Conservation (phyloP, 2,797 vertebrate species). For the Enteromius thamalakanensis region DNA sequence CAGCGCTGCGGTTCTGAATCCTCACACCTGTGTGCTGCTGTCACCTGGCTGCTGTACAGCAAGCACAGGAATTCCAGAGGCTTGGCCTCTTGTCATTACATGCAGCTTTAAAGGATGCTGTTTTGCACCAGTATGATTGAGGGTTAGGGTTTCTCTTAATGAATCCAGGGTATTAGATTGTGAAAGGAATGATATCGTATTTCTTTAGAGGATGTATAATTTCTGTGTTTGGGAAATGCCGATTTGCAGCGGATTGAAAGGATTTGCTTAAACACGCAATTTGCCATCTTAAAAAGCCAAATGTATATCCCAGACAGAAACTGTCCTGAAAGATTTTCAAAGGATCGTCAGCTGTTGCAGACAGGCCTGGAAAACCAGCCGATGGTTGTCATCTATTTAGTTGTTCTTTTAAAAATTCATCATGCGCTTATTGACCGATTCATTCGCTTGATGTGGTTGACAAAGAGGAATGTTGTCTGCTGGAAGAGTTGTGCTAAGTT, state of each 20-base stretch:
- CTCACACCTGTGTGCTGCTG: constrained; percentile 60
- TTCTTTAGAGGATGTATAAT: constrained; percentile 52
- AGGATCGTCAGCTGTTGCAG: constrained; percentile 53
- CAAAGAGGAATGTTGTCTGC: constrained; percentile 93
- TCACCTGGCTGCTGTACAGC: constrained; percentile 58
- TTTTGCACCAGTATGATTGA: constrained; percentile 56
- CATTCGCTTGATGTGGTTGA: constrained; percentile 75
- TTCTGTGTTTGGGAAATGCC: constrained; percentile 51
- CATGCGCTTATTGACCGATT: constrained; percentile 76
- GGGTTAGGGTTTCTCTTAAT: constrained; percentile 63
- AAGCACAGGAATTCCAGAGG: constrained; percentile 56
- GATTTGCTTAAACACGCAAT: constrained; percentile 49
- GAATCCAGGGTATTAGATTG: constrained; percentile 53
- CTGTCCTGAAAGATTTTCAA: constrained; percentile 38
- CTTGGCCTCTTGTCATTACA: constrained; percentile 61
- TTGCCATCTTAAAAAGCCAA: constrained; percentile 28
- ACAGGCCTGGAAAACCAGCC: constrained; percentile 65
- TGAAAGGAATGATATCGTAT: constrained; percentile 55
- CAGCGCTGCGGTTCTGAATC: constrained; percentile 23
- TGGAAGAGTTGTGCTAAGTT: constrained; percentile 83
- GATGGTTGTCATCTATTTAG: constrained; percentile 66
- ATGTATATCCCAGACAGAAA: constrained; percentile 36
- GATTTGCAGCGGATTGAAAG: constrained; percentile 37
- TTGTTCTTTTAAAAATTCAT: constrained; percentile 63
- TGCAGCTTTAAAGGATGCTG: constrained; percentile 52